These are phyloP conservation scores for Hirudinaria manillensis DNA, from an alignment of 2,888 invertebrate species.

Conservation along the genomic window DNA sequence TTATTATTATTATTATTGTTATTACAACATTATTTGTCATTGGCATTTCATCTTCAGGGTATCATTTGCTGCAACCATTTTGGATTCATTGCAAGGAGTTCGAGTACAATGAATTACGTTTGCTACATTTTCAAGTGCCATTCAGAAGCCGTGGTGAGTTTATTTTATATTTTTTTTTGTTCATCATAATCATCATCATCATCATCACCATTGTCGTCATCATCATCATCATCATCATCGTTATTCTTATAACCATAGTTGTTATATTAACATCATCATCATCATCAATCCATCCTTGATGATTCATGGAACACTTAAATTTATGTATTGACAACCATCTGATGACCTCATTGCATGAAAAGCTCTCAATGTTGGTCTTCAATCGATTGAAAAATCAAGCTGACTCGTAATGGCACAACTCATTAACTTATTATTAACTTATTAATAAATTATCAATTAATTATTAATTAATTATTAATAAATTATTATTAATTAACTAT, in stretches of 20 bases:
- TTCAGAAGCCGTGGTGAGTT: slow-evolving; percentile 60
- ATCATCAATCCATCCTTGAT: neutral
- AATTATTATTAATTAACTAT: neutral
- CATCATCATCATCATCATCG: neutral
- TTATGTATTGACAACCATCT: neutral
- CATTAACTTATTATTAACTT: too few species aligned
- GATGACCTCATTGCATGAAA: too few species aligned
- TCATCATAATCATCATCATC: neutral
- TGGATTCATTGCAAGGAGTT: slow-evolving; percentile 87
- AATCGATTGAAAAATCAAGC: too few species aligned
- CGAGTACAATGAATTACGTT: slow-evolving; percentile 63
- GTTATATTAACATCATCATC: too few species aligned
- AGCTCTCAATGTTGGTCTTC: too few species aligned
- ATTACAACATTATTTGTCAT: too few species aligned
- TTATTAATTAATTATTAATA: too few species aligned
- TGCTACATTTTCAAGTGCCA: slow-evolving; percentile 86
- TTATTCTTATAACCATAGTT: too few species aligned
- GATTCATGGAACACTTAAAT: neutral
- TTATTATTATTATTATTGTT: too few species aligned
- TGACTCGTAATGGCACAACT: too few species aligned
- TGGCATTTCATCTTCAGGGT: slow-evolving; percentile 60
- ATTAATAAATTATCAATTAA: too few species aligned
- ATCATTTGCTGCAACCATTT: slow-evolving; percentile 76
- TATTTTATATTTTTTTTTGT: neutral
- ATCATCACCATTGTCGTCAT: neutral